A percentile compares a stretch with the other conserved stretches of the same genome.
These are phyloP conservation scores for Lamellibrachia columna DNA, from an alignment of 2,888 invertebrate species.

Conservation along the genomic window DNA sequence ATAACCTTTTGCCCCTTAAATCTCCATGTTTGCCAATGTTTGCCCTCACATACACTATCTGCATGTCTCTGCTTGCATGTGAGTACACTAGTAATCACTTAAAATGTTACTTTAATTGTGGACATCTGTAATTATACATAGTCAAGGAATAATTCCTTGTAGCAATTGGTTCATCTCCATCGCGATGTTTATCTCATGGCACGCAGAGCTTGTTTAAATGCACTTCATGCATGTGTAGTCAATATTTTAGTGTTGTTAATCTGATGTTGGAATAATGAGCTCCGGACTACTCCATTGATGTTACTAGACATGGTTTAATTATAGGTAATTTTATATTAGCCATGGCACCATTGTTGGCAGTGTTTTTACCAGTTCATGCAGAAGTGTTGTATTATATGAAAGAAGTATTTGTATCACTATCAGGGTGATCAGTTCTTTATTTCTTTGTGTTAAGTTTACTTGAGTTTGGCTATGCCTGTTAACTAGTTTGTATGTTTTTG, in stretches of 20 bases:
- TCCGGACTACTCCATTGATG: neutral
- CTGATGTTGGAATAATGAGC: constrained; percentile 2
- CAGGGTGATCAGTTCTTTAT: neutral
- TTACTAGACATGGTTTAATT: neutral
- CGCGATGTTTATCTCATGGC: neutral
- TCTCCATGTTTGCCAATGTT: no score
- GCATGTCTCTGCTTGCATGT: neutral
- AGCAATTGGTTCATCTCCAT: neutral
- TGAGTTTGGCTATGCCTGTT: neutral
- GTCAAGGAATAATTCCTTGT: neutral
- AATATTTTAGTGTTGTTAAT: neutral
- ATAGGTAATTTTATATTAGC: neutral
- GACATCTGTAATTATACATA: neutral
- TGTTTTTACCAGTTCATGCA: neutral
- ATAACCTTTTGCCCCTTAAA: no score
- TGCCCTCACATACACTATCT: no score
- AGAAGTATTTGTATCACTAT: neutral
- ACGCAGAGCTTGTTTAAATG: neutral
- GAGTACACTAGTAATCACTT: neutral
- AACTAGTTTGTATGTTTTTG: neutral
- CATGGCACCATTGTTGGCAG: neutral
- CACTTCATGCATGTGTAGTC: neutral
- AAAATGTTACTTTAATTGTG: neutral
- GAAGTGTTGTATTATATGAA: neutral
- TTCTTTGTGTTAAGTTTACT: neutral